Evolutionary conservation across 2,113 vertebrate genomes (phyloP).

Genomic region (Plotosus lineatus): DNA sequence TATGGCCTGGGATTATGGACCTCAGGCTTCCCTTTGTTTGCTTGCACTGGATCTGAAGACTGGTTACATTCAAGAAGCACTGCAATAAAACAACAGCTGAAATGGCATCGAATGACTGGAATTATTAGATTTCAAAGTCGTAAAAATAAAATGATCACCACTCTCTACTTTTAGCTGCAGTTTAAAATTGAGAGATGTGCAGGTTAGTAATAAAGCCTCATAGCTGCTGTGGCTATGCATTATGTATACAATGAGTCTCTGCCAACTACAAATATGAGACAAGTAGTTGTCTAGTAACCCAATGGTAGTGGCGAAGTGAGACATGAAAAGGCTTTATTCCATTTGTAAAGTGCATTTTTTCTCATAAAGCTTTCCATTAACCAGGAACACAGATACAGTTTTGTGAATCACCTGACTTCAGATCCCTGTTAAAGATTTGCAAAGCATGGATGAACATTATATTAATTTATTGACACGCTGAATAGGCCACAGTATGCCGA

Average conservation of each 20-base stretch:
- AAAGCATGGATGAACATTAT: not conserved
- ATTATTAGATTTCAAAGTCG: slow-evolving; percentile 52
- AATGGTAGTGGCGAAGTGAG: too few species aligned
- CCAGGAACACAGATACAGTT: not conserved
- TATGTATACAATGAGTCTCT: not conserved
- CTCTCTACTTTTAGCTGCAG: slow-evolving; percentile 12
- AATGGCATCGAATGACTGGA: slow-evolving; percentile 32
- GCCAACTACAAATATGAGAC: not conserved
- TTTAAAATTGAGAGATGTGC: slow-evolving; percentile 17
- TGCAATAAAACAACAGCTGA: slow-evolving; percentile 21
- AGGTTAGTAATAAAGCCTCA: slow-evolving; percentile 40
- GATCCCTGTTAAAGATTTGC: not conserved
- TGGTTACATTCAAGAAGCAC: slow-evolving; percentile 1
- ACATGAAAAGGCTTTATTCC: not conserved
- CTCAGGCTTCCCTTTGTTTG: slow-evolving; percentile 27
- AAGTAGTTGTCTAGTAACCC: not conserved
- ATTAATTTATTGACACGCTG: not conserved
- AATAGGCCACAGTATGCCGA: not conserved
- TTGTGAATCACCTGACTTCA: not conserved
- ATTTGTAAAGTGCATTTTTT: not conserved
- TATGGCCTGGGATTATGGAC: slow-evolving; percentile 24
- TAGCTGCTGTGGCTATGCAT: slow-evolving; percentile 11
- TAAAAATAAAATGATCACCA: slow-evolving; percentile 45
- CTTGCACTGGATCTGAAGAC: slow-evolving; percentile 33
- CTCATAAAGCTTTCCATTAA: not conserved